These are phyloP conservation scores for Oncorhynchus mykiss DNA, from an alignment of 2,113 vertebrate species.

Conservation along the genomic window DNA sequence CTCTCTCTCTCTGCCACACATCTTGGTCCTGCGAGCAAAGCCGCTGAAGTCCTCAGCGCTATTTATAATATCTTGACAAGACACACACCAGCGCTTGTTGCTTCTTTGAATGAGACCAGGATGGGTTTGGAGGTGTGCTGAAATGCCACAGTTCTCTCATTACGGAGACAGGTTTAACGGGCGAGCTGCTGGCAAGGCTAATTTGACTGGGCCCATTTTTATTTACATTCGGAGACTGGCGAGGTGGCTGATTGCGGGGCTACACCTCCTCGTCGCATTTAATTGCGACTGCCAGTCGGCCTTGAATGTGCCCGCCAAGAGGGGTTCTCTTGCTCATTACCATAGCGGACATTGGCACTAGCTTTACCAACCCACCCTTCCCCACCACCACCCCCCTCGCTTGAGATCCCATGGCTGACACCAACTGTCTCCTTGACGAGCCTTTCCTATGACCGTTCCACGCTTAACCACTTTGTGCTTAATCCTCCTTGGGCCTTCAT, in stretches of 20 bases:
- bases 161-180: conserved; percentile 15
- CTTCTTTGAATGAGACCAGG: neutral
- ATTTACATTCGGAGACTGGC: neutral
- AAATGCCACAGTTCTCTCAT: conserved; percentile 12
- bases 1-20: neutral
- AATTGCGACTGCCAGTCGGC: conserved; percentile 13
- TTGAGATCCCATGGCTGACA: neutral
- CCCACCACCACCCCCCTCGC: neutral
- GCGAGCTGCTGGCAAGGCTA: neutral
- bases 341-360: neutral
- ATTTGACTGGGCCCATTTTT: conserved; percentile 6
- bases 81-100: conserved; percentile 6
- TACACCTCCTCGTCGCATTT: neutral
- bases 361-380: neutral
- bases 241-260: neutral
- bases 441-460: neutral
- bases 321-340: neutral
- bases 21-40: neutral
- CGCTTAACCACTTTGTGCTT: neutral
- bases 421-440: neutral
- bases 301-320: conserved; percentile 5
- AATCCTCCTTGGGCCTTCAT: neutral
- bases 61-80: conserved; percentile 16
- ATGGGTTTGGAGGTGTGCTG: neutral
- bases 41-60: neutral